Percentiles rank a stretch among this genome's conserved stretches.
Evolutionary conservation across 2,888 invertebrate genomes (phyloP).

Genomic region (Oscheius sp.): DNA sequence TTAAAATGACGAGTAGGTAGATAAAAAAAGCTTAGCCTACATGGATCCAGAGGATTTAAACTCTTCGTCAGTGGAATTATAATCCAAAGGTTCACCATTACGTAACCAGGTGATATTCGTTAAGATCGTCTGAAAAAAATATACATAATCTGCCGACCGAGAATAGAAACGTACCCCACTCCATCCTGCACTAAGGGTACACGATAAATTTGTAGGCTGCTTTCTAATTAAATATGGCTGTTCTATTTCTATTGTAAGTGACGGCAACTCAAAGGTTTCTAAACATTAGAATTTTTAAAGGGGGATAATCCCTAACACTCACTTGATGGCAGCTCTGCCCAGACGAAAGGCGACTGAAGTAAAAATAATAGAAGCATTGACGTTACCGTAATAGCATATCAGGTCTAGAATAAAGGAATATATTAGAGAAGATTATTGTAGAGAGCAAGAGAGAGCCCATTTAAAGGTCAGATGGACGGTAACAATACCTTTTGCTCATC

Average conservation of each 20-base stretch:
- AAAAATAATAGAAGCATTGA: constrained; percentile 22
- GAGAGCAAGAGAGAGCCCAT: constrained; percentile 1
- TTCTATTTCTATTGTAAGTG: constrained; percentile 50
- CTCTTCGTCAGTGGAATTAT: constrained; percentile 9
- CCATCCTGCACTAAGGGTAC: constrained; percentile 56
- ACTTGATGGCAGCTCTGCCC: constrained; percentile 35
- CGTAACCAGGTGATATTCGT: constrained; percentile 57
- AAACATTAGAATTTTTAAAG: constrained; percentile 26
- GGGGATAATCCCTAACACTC: background rate
- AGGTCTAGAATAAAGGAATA: background rate
- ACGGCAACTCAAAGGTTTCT: constrained; percentile 61
- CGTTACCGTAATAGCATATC: constrained; percentile 28
- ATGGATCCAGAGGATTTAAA: constrained; percentile 1
- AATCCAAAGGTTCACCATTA: constrained; percentile 55
- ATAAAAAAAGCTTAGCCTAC: background rate
- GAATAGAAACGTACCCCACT: constrained; percentile 31
- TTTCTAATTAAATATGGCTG: constrained; percentile 53
- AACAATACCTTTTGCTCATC: constrained; percentile 5
- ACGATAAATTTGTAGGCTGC: constrained; percentile 49
- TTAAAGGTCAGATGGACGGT: constrained; percentile 11
- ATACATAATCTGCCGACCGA: too few relatives aligned
- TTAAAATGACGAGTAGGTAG: constrained; percentile 34
- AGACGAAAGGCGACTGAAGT: constrained; percentile 11
- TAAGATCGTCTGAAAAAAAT: constrained; percentile 38
- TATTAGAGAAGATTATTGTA: background rate